These are phyloP conservation scores for Leptodactylus fallax DNA, from an alignment of 2,797 vertebrate species.

Conservation along the genomic window DNA sequence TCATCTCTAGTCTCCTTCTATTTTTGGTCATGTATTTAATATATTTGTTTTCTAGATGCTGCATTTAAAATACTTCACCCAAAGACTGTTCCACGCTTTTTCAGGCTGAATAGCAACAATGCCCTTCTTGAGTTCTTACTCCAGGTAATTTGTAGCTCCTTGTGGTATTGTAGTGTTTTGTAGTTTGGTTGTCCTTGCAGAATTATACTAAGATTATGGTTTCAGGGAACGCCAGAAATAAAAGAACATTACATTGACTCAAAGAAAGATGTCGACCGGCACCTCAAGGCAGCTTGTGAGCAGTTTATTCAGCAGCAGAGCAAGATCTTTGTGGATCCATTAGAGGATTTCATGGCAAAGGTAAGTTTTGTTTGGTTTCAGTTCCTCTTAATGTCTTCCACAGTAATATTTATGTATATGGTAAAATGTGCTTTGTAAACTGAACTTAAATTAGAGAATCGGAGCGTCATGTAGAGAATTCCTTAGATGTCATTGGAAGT, in stretches of 20 bases:
- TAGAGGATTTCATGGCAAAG: conserved; percentile 95
- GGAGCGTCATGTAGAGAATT: not conserved
- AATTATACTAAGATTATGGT: conserved; percentile 41
- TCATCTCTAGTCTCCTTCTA: not conserved
- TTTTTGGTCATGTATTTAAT: not conserved
- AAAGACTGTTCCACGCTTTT: conserved; percentile 92
- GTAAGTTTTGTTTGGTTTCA: conserved; percentile 70
- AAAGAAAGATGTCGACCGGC: conserved; percentile 95
- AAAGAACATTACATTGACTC: conserved; percentile 98
- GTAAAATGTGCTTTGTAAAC: not conserved
- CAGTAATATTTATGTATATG: not conserved
- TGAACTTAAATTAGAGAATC: not conserved
- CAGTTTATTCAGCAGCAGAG: conserved; percentile 98
- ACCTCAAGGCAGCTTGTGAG: conserved; percentile 94
- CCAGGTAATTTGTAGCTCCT: conserved; percentile 81
- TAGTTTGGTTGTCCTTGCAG: not conserved
- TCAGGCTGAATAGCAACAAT: conserved; percentile 96
- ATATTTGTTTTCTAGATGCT: conserved; percentile 83
- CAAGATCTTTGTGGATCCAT: conserved; percentile 86
- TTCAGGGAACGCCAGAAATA: conserved; percentile 95
- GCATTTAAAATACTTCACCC: conserved; percentile 99
- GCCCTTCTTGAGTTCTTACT: conserved; percentile 97
- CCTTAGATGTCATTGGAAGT: not conserved
- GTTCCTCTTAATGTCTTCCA: not conserved
- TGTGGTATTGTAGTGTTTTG: not conserved